Evolutionary conservation across 2,888 invertebrate genomes (phyloP), one percentile per base, ranked within the genome.

Genomic region (Xanthorhoe spadicearia): DNA sequence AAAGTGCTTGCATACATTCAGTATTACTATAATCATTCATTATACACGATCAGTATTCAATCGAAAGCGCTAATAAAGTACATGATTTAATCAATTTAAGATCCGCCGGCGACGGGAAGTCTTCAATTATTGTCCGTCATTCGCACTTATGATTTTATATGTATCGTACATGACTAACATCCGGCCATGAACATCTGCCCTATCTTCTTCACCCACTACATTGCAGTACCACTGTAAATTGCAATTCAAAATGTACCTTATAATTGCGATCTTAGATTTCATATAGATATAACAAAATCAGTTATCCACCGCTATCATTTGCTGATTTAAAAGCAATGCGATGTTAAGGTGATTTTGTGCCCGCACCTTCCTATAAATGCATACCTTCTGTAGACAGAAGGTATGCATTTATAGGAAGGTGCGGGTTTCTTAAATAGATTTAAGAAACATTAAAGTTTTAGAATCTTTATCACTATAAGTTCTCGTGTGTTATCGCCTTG

Each of bases 61-160:
- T 77, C 71, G 66, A 68, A 61, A 61, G 64, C 60, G 72, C 71
- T 69, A 76, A 75, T 79, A 70, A 63, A 72, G 69, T 62, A 68
- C 73, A 76, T 78, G 79, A 84, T 82, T 81, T 75, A 80, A 80
- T 81, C 78, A 80, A 81, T 83, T 82, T 74, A 78, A 73, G 73
- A 76, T 77, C 71, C 77, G 75, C 74, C 71, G 69, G 69, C 78
- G 87, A 89, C 89, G 85, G 92, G 92, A 92, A 88, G 91, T 90
- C 85, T 84, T 89, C 85, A 91, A 92, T 92, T 90, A 88, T 87
- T 85, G 85, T 82, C 77, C 75, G 77, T 77, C 83, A 85, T 89
- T 88, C 82, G 86, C 88, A 85, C 86, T 85, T 63, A 67, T 59
- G 66, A 68, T 68, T 66, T 69, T 57, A 65, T 73, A 73, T 63